phyloP scores from a whole-genome alignment of 2,888 invertebrate species.

The Stegophylla sp. region DNA sequence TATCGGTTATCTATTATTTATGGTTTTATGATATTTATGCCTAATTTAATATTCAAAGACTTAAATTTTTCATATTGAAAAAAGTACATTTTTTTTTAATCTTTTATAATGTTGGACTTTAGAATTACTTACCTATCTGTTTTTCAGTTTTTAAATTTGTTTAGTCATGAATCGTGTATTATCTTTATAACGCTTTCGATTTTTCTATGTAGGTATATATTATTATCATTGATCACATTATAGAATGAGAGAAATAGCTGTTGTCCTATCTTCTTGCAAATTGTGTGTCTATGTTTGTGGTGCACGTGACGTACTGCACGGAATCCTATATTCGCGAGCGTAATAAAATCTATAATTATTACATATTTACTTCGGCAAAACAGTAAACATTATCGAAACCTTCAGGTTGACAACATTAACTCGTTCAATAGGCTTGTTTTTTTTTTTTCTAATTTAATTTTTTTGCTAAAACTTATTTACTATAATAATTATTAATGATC shows the following conservation, averaged over 20 bases:
- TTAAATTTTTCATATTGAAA: no score
- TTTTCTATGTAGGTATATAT: no score
- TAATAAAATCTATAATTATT: constrained; percentile 6
- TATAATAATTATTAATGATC: neutral
- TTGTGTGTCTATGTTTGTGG: neutral
- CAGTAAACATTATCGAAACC: constrained; percentile 2
- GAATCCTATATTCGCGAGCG: neutral
- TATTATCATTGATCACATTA: no score
- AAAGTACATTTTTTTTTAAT: no score
- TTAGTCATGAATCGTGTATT: no score
- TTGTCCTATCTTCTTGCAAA: neutral
- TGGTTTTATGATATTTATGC: no score
- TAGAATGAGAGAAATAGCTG: neutral
- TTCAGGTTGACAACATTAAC: neutral
- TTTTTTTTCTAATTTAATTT: neutral
- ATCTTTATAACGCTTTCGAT: no score
- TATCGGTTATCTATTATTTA: no score
- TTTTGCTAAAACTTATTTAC: neutral
- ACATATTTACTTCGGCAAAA: constrained; percentile 13
- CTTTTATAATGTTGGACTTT: no score
- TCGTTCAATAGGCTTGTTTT: neutral
- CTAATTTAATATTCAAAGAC: no score
- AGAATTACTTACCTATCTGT: no score
- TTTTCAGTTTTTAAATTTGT: no score
- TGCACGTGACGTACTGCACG: constrained; percentile 28